Conservation (phyloP, 2,113 vertebrate species). For the Hystrix brachyura region DNA sequence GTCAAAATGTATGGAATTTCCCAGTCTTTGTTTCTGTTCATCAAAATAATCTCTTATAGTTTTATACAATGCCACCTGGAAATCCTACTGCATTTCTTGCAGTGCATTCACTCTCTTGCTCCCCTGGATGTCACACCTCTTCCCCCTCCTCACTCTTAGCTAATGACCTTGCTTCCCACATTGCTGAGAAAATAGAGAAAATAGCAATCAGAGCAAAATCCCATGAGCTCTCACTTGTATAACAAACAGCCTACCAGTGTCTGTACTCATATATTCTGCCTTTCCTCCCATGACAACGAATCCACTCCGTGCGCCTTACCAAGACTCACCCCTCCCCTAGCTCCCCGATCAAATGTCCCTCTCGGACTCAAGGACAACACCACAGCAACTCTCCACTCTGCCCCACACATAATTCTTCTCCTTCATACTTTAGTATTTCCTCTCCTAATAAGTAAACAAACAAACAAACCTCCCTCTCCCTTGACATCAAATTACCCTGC, state of each 20-base stretch:
- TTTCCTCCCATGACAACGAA: slow-evolving; percentile 34
- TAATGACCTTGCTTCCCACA: slow-evolving; percentile 56
- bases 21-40: slow-evolving; percentile 27
- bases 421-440: neutral
- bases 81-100: slow-evolving; percentile 11
- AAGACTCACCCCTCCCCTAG: neutral
- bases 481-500: slow-evolving; percentile 51
- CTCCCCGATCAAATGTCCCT: neutral
- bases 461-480: neutral
- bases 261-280: neutral
- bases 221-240: slow-evolving; percentile 47
- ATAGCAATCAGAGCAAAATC: slow-evolving; percentile 61
- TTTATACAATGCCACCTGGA: neutral
- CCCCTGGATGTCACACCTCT: neutral
- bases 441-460: slow-evolving; percentile 45
- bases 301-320: neutral
- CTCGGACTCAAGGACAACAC: slow-evolving; percentile 19
- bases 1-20: slow-evolving; percentile 52
- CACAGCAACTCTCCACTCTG: slow-evolving; percentile 9
- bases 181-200: slow-evolving; percentile 49
- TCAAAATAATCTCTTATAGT: slow-evolving; percentile 32
- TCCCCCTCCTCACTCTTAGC: neutral
- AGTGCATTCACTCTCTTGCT: neutral
- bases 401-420: neutral
- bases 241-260: slow-evolving; percentile 39